These are phyloP conservation scores for Tachysurus vachellii DNA, from an alignment of 2,113 vertebrate species.

Conservation along the genomic window DNA sequence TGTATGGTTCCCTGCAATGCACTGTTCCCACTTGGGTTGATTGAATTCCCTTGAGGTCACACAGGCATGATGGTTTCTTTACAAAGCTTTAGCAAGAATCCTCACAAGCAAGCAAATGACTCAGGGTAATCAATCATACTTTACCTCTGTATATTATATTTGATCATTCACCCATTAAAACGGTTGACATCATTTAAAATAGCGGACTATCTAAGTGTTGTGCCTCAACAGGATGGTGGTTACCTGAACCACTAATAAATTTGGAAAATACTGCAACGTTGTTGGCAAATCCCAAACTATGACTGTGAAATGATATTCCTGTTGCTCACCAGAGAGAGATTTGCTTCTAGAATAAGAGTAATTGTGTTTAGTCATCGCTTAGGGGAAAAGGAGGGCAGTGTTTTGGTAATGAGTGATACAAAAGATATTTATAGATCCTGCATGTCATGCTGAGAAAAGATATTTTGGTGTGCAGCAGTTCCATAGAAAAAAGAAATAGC, in stretches of 20 bases:
- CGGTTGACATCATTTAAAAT: neutral
- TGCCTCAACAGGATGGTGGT: neutral
- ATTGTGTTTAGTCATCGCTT: conserved; percentile 40
- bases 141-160: neutral
- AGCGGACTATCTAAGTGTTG: neutral
- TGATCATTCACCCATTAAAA: neutral
- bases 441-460: neutral
- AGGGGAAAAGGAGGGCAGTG: conserved; percentile 46
- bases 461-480: neutral
- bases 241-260: neutral
- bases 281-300: neutral
- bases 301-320: neutral
- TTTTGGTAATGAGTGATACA: conserved; percentile 48
- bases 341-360: conserved; percentile 60
- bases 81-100: neutral
- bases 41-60: neutral
- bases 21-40: neutral
- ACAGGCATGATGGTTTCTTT: neutral
- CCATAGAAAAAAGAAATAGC: neutral
- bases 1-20: neutral
- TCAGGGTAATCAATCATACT: neutral
- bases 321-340: conserved; percentile 3
- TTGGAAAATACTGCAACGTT: neutral
- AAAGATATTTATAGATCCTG: conserved; percentile 56
- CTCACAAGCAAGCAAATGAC: neutral